These are phyloP conservation scores for Perizoma affinitatum DNA, from an alignment of 2,888 invertebrate genomes.

Conservation along the genomic window DNA sequence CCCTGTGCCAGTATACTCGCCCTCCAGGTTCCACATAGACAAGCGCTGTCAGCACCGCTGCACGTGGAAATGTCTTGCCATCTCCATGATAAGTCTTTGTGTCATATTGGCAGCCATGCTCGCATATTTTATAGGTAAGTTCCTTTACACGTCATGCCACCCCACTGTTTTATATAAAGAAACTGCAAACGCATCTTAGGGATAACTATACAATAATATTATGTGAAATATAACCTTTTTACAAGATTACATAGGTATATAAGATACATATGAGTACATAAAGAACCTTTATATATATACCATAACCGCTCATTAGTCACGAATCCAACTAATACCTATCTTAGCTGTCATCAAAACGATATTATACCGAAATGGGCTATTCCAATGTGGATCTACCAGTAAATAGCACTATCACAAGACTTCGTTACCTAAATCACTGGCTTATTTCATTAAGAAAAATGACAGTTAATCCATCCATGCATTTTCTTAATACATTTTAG, in stretches of 20 bases:
- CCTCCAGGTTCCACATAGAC: conserved; percentile 97
- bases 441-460: conserved; percentile 45
- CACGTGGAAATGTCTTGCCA: conserved; percentile 98
- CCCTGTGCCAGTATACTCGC: conserved; percentile 90
- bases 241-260: no score
- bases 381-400: conserved; percentile 10
- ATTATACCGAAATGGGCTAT: conserved; percentile 21
- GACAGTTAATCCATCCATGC: conserved; percentile 28
- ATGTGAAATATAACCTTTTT: no score
- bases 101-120: conserved; percentile 96
- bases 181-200: no score
- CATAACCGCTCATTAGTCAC: not conserved
- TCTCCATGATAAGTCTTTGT: conserved; percentile 95
- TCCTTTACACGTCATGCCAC: not conserved
- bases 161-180: no score
- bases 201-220: no score
- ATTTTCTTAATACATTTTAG: conserved; percentile 46
- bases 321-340: conserved; percentile 1
- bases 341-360: no score
- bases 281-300: no score
- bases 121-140: conserved; percentile 97
- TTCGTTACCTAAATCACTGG: conserved; percentile 26
- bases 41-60: conserved; percentile 96
- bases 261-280: no score
- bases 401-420: conserved; percentile 15